Conservation (phyloP, 1,140 invertebrate species). For the Lasioglossum albipes region DNA sequence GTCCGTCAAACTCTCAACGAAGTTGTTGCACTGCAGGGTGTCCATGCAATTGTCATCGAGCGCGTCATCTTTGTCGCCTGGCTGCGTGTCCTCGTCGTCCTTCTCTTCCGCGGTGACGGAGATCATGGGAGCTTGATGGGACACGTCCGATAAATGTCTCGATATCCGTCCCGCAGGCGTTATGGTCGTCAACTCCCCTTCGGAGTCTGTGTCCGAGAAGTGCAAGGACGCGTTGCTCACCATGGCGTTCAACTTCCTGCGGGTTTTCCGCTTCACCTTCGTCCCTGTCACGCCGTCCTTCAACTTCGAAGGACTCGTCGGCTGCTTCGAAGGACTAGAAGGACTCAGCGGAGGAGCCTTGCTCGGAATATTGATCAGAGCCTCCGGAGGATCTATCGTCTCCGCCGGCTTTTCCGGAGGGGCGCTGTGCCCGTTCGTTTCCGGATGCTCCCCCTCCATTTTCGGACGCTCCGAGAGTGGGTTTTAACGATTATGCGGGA, state of each 20-base stretch:
- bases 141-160: slow-evolving; percentile 15
- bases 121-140: slow-evolving; percentile 65
- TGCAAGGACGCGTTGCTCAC: slow-evolving; percentile 76
- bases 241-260: slow-evolving; percentile 73
- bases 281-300: slow-evolving; percentile 34
- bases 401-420: background rate
- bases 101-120: slow-evolving; percentile 68
- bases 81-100: slow-evolving; percentile 26
- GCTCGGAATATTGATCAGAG: slow-evolving; percentile 49
- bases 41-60: slow-evolving; percentile 29
- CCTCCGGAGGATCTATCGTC: slow-evolving; percentile 28
- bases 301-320: background rate
- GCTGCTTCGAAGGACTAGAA: too few species aligned
- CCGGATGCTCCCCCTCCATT: slow-evolving; percentile 24
- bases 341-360: background rate
- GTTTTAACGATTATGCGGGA: slow-evolving; percentile 21
- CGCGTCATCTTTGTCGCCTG: slow-evolving; percentile 27
- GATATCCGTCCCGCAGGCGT: slow-evolving; percentile 35
- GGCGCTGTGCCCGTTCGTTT: background rate
- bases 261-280: slow-evolving; percentile 74
- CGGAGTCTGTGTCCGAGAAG: slow-evolving; percentile 78
- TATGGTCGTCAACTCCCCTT: slow-evolving; percentile 73
- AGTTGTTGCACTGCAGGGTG: slow-evolving; percentile 62
- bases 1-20: slow-evolving; percentile 73
- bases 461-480: background rate